A percentile compares a stretch with the other conserved stretches of the same genome.
Conservation (phyloP, 1,140 invertebrate genomes). For the Scaptodrosophila lebanonensis region DNA sequence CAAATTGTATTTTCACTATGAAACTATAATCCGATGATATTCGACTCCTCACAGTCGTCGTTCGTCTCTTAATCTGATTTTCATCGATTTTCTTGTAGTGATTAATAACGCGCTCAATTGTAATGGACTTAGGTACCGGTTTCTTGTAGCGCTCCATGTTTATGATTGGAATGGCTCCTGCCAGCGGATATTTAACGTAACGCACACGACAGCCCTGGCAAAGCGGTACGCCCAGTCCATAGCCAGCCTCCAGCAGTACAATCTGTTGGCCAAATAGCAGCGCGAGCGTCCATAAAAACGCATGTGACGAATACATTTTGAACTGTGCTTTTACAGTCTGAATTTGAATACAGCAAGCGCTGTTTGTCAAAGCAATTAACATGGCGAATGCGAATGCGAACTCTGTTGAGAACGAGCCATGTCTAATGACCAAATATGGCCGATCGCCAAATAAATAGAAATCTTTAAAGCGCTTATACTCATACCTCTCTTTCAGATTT, state of each 20-base stretch:
- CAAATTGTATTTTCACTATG: slow-evolving; percentile 17
- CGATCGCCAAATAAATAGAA: slow-evolving; percentile 33
- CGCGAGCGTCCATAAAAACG: slow-evolving; percentile 13
- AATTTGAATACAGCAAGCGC: background rate
- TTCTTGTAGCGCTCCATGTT: no score
- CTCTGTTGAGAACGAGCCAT: slow-evolving; percentile 52
- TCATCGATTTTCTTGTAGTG: slow-evolving; percentile 7
- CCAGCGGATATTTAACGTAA: slow-evolving; percentile 18
- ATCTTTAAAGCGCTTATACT: slow-evolving; percentile 14
- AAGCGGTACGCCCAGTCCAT: background rate
- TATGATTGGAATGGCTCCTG: no score
- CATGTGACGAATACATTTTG: background rate
- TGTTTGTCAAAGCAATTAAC: slow-evolving; percentile 58
- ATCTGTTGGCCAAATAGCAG: slow-evolving; percentile 1
- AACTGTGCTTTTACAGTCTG: no score
- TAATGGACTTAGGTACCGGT: background rate
- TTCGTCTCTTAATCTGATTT: background rate
- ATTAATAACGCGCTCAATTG: slow-evolving; percentile 31
- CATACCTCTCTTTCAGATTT: background rate
- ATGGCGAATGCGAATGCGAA: slow-evolving; percentile 67
- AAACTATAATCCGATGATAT: slow-evolving; percentile 6
- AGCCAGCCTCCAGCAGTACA: background rate
- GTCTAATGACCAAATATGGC: slow-evolving; percentile 59
- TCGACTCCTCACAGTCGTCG: background rate
- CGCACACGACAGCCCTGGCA: slow-evolving; percentile 16